phyloP scores from a whole-genome alignment of 2,113 vertebrate genomes.

The Panthera uncia region DNA sequence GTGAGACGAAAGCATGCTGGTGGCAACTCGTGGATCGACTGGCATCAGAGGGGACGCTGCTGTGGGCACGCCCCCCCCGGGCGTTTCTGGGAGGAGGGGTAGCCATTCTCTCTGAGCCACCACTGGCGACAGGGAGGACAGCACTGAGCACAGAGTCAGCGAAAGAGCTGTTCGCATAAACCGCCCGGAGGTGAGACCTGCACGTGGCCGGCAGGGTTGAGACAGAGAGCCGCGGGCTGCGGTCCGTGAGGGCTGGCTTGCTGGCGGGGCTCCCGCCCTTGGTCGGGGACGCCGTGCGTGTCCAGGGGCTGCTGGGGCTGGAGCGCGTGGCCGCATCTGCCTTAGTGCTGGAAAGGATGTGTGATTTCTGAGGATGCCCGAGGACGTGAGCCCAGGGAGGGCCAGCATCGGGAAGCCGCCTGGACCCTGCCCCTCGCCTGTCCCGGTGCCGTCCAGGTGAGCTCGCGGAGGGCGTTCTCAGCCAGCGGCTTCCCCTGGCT shows the following conservation, averaged over 20 bases:
- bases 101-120: rapidly evolving
- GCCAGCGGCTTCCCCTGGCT: rapidly evolving
- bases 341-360: rapidly evolving
- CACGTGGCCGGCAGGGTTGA: rapidly evolving
- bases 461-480: too few relatives aligned
- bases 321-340: rapidly evolving
- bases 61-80: rapidly evolving
- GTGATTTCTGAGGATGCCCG: background rate
- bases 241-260: rapidly evolving
- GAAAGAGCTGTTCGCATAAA: background rate
- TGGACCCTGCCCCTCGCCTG: rapidly evolving
- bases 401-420: rapidly evolving
- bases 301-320: rapidly evolving
- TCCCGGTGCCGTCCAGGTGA: background rate
- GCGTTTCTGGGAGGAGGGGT: background rate
- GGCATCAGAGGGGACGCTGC: rapidly evolving
- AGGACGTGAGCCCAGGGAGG: rapidly evolving
- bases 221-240: rapidly evolving
- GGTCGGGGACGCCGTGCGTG: rapidly evolving
- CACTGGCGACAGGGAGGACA: rapidly evolving
- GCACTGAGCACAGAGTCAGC: rapidly evolving
- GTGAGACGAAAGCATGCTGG: rapidly evolving
- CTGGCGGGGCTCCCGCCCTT: background rate
- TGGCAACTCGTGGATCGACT: rapidly evolving
- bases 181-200: rapidly evolving